Base-by-base conservation (phyloP, 2,797 vertebrate genomes). In the Myiotriccus ornatus region DNA sequence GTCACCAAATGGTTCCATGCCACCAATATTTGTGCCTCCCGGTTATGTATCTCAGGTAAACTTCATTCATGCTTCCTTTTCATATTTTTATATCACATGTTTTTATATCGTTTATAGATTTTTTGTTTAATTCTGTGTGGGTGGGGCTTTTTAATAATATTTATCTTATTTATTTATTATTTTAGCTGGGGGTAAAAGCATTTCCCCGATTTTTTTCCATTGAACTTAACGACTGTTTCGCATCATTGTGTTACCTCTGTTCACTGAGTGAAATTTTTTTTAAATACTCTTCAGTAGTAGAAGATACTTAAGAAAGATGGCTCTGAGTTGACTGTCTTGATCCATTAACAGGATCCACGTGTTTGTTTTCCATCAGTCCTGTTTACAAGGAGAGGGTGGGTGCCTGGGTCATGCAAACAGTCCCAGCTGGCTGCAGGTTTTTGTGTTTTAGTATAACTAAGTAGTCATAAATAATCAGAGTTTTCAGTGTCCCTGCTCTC, bases 21-120 rank as follows among this genome's bases (percentile, higher is more conserved):
- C 98, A 14, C 98, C 98, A 11, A 98, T 98, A 79, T 98, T 98
- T 96, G 97, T 98, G 95, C 98, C 98, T 96, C 97, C 98, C 8
- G 98, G 98, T 93, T 98, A 98, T 19, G 96, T 98, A 65, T 98
- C 98, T 98, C 98, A 98, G 97, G 98, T 98, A 96, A 87, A 4
- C 34, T 43, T 25, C 30, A 28, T 34, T 60, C 41, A 22, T 57
- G 47, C 62, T 65, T 43, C 1, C 23, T 2, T 63, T 77, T n/a
- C 28, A 9, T 44, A 12, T 18, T n/a, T 64, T n/a, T 44, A 13
- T n/a, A 19, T 44, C n/a, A 18, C 7, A 15, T 24, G 23, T 16
- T 43, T 57, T 28, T 39, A 20, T 39, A 14, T 39, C 5, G 21
- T 39, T 24, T n/a, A 18, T 25, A 64, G 43, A 25, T 64, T n/a